Conservation (phyloP, 2,888 invertebrate species). For the Cantharis flavilabris region DNA sequence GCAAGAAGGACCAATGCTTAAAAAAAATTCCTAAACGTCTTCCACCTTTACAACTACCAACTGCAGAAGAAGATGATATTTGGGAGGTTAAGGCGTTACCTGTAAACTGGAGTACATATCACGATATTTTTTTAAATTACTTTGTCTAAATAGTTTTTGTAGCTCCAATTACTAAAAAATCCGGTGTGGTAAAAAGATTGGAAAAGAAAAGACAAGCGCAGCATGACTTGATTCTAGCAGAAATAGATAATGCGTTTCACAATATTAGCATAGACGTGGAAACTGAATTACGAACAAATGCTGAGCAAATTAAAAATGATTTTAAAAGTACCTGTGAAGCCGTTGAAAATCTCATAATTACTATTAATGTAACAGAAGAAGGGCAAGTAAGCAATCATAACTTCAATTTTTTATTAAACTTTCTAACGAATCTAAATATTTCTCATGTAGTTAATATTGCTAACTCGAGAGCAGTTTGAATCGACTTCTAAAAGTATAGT, state of each 20-base stretch:
- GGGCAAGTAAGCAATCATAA: not conserved
- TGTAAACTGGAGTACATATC: slow-evolving; percentile 33
- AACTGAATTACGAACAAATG: slow-evolving; percentile 33
- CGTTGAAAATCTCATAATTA: not conserved
- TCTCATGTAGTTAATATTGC: not conserved
- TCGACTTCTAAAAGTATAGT: not conserved
- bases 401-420: not conserved
- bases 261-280: slow-evolving; percentile 38
- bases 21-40: not conserved
- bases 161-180: slow-evolving; percentile 5
- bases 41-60: slow-evolving; percentile 8
- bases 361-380: not conserved
- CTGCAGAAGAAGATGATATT: slow-evolving; percentile 21
- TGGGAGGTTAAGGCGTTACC: slow-evolving; percentile 36
- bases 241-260: slow-evolving; percentile 31
- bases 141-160: not conserved
- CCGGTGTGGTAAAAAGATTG: slow-evolving; percentile 23
- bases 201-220: slow-evolving; percentile 30
- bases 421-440: not conserved
- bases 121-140: not conserved
- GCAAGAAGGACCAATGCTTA: not conserved
- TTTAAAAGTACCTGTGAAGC: slow-evolving; percentile 16
- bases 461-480: not conserved
- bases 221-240: slow-evolving; percentile 34
- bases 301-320: slow-evolving; percentile 28